These are phyloP conservation scores for Megaceryle maxima DNA, from an alignment of 2,113 vertebrate species.

Conservation along the genomic window DNA sequence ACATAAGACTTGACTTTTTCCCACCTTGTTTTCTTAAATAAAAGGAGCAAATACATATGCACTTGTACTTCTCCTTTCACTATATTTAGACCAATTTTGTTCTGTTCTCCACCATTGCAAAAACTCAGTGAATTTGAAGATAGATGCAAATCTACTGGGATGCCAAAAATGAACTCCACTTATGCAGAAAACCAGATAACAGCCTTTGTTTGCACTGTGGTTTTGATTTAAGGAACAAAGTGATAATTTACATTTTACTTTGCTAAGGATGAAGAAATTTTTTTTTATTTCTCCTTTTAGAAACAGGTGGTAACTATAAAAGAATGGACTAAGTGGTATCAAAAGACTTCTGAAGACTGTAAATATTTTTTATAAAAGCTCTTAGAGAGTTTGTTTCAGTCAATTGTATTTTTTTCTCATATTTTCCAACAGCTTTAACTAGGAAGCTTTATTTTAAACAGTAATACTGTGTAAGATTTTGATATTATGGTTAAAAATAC, in stretches of 20 bases:
- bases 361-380: background rate
- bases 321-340: background rate
- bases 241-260: background rate
- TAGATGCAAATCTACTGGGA: background rate
- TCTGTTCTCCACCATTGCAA: fast-evolving
- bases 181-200: background rate
- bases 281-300: background rate
- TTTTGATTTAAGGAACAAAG: background rate
- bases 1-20: background rate
- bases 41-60: background rate
- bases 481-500: background rate
- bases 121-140: background rate
- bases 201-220: background rate
- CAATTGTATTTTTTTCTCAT: background rate
- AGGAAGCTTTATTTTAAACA: background rate
- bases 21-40: background rate
- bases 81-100: background rate
- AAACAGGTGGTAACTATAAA: background rate
- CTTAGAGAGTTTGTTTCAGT: background rate
- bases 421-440: background rate
- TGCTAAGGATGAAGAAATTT: background rate
- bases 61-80: background rate
- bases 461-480: background rate
- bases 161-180: background rate
- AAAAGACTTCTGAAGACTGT: background rate